phyloP scores from a whole-genome alignment of 2,888 invertebrate species.

The Philereme transversata region DNA sequence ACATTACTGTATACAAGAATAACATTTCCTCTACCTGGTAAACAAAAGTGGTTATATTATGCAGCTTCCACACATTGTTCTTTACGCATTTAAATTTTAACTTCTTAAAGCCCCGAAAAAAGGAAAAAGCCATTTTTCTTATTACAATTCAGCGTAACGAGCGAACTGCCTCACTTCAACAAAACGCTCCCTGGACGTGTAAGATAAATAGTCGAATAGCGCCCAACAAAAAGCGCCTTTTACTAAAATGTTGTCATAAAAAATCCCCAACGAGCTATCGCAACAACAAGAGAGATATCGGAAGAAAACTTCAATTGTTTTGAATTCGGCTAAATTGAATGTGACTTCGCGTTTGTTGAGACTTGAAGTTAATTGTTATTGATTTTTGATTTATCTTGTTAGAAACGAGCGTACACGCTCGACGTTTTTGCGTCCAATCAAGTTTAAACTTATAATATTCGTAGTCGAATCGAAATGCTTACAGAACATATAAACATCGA shows the following conservation, averaged over 20 bases:
- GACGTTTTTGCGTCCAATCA: no score
- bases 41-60: no score
- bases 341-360: background rate
- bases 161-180: constrained; percentile 37
- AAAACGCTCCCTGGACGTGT: constrained; percentile 41
- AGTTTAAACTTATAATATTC: no score
- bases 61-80: background rate
- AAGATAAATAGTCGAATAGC: constrained; percentile 43
- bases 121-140: constrained; percentile 35
- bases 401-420: no score
- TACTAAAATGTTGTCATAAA: constrained; percentile 44
- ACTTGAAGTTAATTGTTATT: no score
- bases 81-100: background rate
- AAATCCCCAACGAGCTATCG: constrained; percentile 51
- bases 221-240: constrained; percentile 40
- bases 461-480: no score
- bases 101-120: constrained; percentile 17
- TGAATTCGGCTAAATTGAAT: constrained; percentile 1
- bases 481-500: no score
- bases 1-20: no score
- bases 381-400: no score
- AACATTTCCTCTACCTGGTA: no score
- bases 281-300: constrained; percentile 45
- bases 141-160: constrained; percentile 38
- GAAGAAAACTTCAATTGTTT: constrained; percentile 1